phyloP scores from a whole-genome alignment of 2,888 invertebrate species.

The Leptogaster cylindrica region DNA sequence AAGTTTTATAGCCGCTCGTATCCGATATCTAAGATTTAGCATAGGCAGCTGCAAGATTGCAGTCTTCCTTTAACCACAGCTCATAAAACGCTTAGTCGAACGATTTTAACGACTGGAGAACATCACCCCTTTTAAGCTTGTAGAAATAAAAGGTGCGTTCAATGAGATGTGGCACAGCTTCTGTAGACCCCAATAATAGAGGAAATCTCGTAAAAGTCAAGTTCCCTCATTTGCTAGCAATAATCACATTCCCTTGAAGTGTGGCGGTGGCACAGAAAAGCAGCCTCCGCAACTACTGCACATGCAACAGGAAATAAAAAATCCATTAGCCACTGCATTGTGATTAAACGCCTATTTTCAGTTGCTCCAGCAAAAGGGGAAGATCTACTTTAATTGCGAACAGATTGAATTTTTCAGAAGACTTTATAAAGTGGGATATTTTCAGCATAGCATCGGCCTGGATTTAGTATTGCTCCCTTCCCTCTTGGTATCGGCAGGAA shows the following conservation, averaged over 20 bases:
- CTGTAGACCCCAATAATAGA: too few relatives aligned
- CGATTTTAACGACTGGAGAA: too few relatives aligned
- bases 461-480: slow-evolving; percentile 12
- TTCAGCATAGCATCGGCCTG: slow-evolving; percentile 38
- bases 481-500: too few relatives aligned
- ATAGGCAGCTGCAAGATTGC: too few relatives aligned
- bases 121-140: too few relatives aligned
- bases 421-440: slow-evolving; percentile 35
- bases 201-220: slow-evolving; percentile 42
- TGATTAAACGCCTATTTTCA: slow-evolving; percentile 35
- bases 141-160: too few relatives aligned
- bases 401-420: slow-evolving; percentile 44
- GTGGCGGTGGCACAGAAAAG: slow-evolving; percentile 23
- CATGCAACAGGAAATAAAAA: slow-evolving; percentile 33
- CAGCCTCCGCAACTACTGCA: slow-evolving; percentile 3
- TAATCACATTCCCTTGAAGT: slow-evolving; percentile 44
- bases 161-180: neutral
- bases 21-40: too few relatives aligned
- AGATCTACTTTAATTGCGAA: slow-evolving; percentile 44
- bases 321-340: slow-evolving; percentile 42
- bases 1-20: too few relatives aligned
- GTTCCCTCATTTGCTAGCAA: slow-evolving; percentile 39
- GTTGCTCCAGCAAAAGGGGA: slow-evolving; percentile 12
- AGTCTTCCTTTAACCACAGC: too few relatives aligned
- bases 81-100: too few relatives aligned